Base-by-base conservation (phyloP, 1,140 invertebrate genomes). In the Leptinotarsa undecemlineata region DNA sequence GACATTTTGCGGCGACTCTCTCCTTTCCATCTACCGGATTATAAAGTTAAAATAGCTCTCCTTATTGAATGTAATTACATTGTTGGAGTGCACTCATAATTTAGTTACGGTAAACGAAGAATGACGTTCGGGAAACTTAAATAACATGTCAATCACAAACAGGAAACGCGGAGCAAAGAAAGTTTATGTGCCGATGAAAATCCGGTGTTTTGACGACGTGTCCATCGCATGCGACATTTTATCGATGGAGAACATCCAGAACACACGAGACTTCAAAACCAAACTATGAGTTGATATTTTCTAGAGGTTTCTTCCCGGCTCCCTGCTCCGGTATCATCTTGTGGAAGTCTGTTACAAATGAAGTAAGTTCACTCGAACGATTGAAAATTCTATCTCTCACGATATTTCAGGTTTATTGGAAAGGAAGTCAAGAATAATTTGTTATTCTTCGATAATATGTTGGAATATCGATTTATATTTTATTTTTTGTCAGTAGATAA, bases 51-150 rank as follows among this genome's bases (percentile, higher is more conserved):
- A 71, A 71, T 71, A 71, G 69, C 69, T 71, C 48, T n/a, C 17
- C 42, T 48, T 71, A 71, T 71, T 71, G 21, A 71, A 71, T 42
- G 69, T 61, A 33, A 71, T 71, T 71, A 48, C 48, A 48, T 33
- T 61, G 76, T 77, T 71, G 73, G 47, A 77, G 74, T 78, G 77
- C 71, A 76, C 77, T 80, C 78, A 77, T 77, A 80, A 80, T 75
- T 79, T 77, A 23, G 79, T 80, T 76, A 79, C 76, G 77, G 71
- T 74, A 64, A 69, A 71, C 20, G 72, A 76, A 75, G 74, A 76
- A 71, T 76, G 76, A 78, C 79, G 77, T 78, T 81, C 75, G 76
- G 80, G 79, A 71, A 81, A 80, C 80, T 81, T 81, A 80, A 81
- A 81, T 81, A 81, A 80, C 77, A 76, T 81, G 80, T 81, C 80